Conservation (phyloP, 2,888 invertebrate species). For the Heliconius ismenius region DNA sequence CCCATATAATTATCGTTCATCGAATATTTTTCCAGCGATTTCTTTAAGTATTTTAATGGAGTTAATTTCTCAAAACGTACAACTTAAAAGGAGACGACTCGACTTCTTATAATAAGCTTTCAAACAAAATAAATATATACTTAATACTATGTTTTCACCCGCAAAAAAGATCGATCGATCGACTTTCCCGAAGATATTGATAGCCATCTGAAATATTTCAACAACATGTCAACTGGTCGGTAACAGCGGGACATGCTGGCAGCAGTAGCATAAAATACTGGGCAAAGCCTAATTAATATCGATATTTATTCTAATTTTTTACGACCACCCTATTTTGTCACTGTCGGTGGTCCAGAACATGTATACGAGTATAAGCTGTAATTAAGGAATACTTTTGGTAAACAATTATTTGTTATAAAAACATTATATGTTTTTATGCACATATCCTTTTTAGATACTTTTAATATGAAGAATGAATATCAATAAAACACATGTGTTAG, state of each 20-base stretch:
- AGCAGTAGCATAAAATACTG: constrained; percentile 27
- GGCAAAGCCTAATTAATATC: constrained; percentile 47
- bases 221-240: constrained; percentile 35
- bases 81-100: background rate
- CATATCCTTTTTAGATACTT: background rate
- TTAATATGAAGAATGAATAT: background rate
- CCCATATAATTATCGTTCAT: background rate
- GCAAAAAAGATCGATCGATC: constrained; percentile 6
- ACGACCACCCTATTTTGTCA: constrained; percentile 45
- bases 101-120: constrained; percentile 2
- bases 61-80: constrained; percentile 1
- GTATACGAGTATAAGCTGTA: background rate
- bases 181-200: constrained; percentile 40
- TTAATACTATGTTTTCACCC: constrained; percentile 6
- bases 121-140: background rate
- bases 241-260: constrained; percentile 44
- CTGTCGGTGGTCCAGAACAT: constrained; percentile 47
- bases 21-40: background rate
- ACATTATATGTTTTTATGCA: background rate
- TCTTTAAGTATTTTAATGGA: background rate
- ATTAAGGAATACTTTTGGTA: constrained; percentile 19
- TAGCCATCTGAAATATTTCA: constrained; percentile 43
- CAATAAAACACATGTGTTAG: background rate
- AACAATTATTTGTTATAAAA: background rate
- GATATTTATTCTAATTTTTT: constrained; percentile 51